Evolutionary conservation across 2,113 vertebrate genomes (phyloP).

Genomic region (Myrmophylax atrothorax): DNA sequence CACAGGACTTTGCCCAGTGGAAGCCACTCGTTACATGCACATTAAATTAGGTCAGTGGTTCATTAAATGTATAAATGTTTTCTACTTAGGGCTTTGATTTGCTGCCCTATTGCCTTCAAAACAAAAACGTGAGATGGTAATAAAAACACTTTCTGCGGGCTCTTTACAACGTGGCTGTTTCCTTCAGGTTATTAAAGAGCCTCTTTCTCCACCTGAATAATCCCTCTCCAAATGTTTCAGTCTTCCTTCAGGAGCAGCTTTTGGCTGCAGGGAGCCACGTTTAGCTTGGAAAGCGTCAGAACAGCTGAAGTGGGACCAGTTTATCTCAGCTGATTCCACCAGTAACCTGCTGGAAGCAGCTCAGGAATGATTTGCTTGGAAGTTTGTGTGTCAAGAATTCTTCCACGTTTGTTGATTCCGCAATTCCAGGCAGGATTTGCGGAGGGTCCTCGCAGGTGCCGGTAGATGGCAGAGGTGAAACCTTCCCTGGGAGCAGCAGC

Average conservation of each 20-base stretch:
- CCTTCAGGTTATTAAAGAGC: background rate
- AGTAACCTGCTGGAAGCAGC: background rate
- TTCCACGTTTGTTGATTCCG: rapidly evolving
- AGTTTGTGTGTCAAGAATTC: background rate
- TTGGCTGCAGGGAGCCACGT: rapidly evolving
- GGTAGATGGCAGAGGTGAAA: conserved; percentile 37
- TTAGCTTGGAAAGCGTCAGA: rapidly evolving
- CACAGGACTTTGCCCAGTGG: background rate
- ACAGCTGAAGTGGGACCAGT: rapidly evolving
- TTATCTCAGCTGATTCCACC: background rate
- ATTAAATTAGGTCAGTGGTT: background rate
- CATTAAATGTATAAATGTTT: background rate
- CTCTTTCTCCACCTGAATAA: rapidly evolving
- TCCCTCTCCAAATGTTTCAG: background rate
- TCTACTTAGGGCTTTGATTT: conserved; percentile 2
- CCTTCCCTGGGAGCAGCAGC: background rate
- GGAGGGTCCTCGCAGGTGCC: background rate
- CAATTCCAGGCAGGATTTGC: background rate
- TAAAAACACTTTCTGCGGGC: background rate
- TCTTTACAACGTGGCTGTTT: background rate
- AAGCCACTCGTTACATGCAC: background rate
- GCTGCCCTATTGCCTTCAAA: conserved; percentile 10
- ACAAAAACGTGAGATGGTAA: background rate
- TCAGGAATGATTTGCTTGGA: background rate
- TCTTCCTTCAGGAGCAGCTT: background rate